Evolutionary conservation across 37 sponge, comb jelly and placozoan genomes (phyloP), one percentile per base, ranked within the genome.

Genomic region (Beroe ovata): DNA sequence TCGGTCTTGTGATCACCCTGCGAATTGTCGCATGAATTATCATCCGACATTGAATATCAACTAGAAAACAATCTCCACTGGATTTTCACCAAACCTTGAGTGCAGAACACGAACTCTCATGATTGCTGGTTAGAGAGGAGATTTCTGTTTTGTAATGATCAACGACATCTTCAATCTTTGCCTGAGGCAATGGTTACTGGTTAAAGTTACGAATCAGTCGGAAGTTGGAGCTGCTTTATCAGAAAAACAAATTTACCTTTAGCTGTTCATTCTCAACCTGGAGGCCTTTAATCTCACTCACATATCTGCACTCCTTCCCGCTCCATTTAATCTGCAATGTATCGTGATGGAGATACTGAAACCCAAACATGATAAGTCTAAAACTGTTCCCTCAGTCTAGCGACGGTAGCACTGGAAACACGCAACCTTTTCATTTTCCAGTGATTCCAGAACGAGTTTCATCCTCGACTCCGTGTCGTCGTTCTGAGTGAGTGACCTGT

Each of bases 71-170:
- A 63, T 63, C 64, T 23, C 64, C 25, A 8, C 64, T 63, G 59
- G 16, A 58, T 19, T 11, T 58, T 58, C 59, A 11, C 22, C 3
- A 61, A 8, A 69, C 71, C 71, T 36, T 25, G 71, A 34, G 35
- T 6, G 38, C 8, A 21, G 32, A 21, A 34, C 8, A 19, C 8
- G 18, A 19, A 14, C 6, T 6, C 18, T 34, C 71, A 3, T 35
- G 38, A 1, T 2, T 35, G 6, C 37, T 19, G 38, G 71, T 35
- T 2, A 69, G 25, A 35, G 3, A 35, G 3, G 20, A 25, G 4
- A 77, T 77, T 23, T 77, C 84, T 39, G n/a, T 41, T 20, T 77
- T 77, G 84, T 77, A 77, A 54, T 77, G 84, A 8, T 36, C 26
- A 11, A 36, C 28, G 54, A 77, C 14, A 25, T 77, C 84, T 23